A percentile compares a stretch with the other conserved stretches of the same genome.
phyloP scores from a whole-genome alignment of 2,113 vertebrate genomes.

The Barbus barbus region DNA sequence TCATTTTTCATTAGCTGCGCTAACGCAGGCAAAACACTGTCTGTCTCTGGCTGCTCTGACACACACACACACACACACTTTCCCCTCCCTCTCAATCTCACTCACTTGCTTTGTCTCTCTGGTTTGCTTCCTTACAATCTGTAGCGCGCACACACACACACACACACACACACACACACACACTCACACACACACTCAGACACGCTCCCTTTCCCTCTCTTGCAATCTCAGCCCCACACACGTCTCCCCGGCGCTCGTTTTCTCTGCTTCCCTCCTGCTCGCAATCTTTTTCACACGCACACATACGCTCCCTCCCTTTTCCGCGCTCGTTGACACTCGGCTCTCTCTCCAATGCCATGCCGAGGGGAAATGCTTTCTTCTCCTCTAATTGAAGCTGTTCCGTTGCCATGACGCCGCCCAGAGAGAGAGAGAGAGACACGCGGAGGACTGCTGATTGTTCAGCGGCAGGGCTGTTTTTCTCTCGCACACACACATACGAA shows the following conservation, averaged over 20 bases:
- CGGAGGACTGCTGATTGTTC: constrained; percentile 59
- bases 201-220: constrained; percentile 36
- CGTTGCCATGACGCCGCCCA: constrained; percentile 64
- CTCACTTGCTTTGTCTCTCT: constrained; percentile 44
- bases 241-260: constrained; percentile 49
- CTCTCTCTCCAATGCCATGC: constrained; percentile 51
- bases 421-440: constrained; percentile 50
- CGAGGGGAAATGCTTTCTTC: constrained; percentile 61
- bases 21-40: constrained; percentile 54
- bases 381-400: constrained; percentile 65
- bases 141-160: constrained; percentile 32
- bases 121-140: constrained; percentile 48
- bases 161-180: constrained; percentile 23
- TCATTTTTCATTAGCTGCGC: constrained; percentile 63
- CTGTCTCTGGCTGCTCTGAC: constrained; percentile 39
- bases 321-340: constrained; percentile 55
- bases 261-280: constrained; percentile 46
- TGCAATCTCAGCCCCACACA: constrained; percentile 37
- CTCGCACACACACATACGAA: constrained; percentile 48
- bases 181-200: constrained; percentile 28
- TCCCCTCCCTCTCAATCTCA: constrained; percentile 37
- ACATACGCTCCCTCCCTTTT: constrained; percentile 39
- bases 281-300: constrained; percentile 32
- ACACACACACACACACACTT: constrained; percentile 27
- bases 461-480: constrained; percentile 47